phyloP scores from a whole-genome alignment of 1,140 invertebrate genomes.

The Drosophila prosaltans region DNA sequence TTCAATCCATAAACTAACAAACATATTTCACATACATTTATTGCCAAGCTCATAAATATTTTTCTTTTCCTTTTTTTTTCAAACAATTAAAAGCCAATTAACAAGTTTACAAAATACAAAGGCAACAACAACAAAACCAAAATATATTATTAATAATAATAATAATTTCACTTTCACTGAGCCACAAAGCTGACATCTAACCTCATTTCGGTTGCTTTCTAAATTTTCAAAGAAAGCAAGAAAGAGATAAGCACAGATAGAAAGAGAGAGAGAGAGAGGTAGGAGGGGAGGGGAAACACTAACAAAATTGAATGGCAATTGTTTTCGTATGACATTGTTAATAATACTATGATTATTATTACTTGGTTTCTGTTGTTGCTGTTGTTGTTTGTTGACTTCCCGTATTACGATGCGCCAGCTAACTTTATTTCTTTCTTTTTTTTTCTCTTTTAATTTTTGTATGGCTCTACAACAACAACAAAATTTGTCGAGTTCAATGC shows the following conservation, averaged over 20 bases:
- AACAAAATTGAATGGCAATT: constrained; percentile 23
- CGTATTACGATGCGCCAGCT: constrained; percentile 26
- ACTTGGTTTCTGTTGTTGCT: constrained; percentile 6
- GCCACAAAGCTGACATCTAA: constrained; percentile 12
- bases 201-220: constrained; percentile 20
- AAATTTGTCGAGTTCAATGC: constrained; percentile 19
- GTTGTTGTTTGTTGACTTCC: constrained; percentile 13
- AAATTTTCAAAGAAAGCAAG: constrained; percentile 1
- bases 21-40: too few species aligned
- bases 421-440: not conserved
- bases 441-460: too few species aligned
- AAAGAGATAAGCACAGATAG: not conserved
- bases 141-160: not conserved
- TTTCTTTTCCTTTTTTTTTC: not conserved
- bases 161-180: constrained; percentile 54
- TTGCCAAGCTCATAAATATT: not conserved
- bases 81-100: constrained; percentile 76
- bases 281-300: not conserved
- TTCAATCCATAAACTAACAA: too few species aligned
- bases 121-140: not conserved
- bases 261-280: not conserved
- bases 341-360: constrained; percentile 16
- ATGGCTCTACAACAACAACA: not conserved
- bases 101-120: constrained; percentile 50
- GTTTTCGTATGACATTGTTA: constrained; percentile 28